Base-by-base conservation (phyloP, 2,888 invertebrate genomes). In the Conomelus anceps region DNA sequence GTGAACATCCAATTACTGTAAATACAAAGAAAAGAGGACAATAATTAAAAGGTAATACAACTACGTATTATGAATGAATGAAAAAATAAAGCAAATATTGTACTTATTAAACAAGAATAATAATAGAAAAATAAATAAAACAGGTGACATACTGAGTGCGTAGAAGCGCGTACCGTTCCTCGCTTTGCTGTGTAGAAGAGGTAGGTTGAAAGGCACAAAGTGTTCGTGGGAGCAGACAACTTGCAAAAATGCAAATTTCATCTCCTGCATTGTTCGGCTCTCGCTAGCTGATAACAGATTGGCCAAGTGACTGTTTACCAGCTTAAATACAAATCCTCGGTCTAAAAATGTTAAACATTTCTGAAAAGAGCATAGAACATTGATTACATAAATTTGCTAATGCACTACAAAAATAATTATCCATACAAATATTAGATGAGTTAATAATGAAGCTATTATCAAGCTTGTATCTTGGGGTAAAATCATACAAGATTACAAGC, bases 211-310 rank as follows among this genome's bases (percentile, higher is more conserved):
- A 0, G 98, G 97, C 88, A 99, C 96, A 93, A 96, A 99, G 93
- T 99, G 99, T 93, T 99, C 99, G 92, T 99, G 99, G 41, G 96
- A 96, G 92, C 98, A 98, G 86, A 99, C 95, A 86, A 98, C 97
- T 93, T 97, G 97, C 88, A 99, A 94, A 93, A 99, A 98, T 90
- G 97, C 96, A 92, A 98, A 98, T 94, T 99, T 99, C 93, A 97
- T 97, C 92, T 98, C 98, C 92, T 98, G 97, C 29, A 99, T 94
- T 0, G 96, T 95, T 92, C 98, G 95, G 0, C 94, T 93, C 93
- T 98, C 98, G 26, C 97, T 97, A 0, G 96, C 95, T 22, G 86
- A 86, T 90, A 96, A 96, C 93, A 98, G 98, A 92, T 97, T 97
- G 90, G 97, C 97, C 93, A 99, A 94, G 93, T 98, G 98, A 91